Base-by-base conservation (phyloP, 2,888 invertebrate species). In the Scaeva pyrastri region DNA sequence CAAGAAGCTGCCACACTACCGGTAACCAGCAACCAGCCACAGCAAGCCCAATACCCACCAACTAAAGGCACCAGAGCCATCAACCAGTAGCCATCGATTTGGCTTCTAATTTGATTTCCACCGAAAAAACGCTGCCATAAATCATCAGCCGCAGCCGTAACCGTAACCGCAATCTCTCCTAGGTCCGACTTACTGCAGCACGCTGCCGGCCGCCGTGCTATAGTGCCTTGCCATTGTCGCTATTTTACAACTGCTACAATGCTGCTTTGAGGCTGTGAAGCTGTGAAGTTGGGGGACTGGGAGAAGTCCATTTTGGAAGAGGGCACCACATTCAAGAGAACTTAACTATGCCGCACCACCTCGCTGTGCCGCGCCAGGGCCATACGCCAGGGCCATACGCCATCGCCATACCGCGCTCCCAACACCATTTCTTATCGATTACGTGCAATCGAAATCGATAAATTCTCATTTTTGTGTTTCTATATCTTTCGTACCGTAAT, bases 401-500 rank as follows among this genome's bases (percentile, higher is more conserved):
- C 21, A 64, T 43, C 12, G 12, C 55, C 21, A 64, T 43, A 16
- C 26, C 64, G 72, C 60, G 60, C 68, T 62, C 72, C 60, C 58
- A 50, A 55, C 76, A 76, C 86, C 52, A 77, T 56, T 56, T 41
- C 86, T 86, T 86, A 86, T 86, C 86, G 86, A 82, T 86, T 86
- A 86, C 82, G 77, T 86, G 82, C 86, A 86, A 86, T 86, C 86
- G 86, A 86, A 86, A 86, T 86, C 86, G 82, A 86, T 86, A 86
- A 86, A 86, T 86, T 86, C 58, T 78, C 82, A 64, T 64, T 82
- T 85, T 81, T 71, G 70, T 83, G 60, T 84, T 79, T 84, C 72
- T 60, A 78, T 62, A 45, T 66, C 64, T 66, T 66, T 75, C 77
- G 77, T 76, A 45, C 56, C n/a, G 79, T 79, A 84, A 84, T 84